Evolutionary conservation across 2,888 invertebrate genomes (phyloP), one percentile per base, ranked within the genome.

Genomic region (Drosophila incognita): DNA sequence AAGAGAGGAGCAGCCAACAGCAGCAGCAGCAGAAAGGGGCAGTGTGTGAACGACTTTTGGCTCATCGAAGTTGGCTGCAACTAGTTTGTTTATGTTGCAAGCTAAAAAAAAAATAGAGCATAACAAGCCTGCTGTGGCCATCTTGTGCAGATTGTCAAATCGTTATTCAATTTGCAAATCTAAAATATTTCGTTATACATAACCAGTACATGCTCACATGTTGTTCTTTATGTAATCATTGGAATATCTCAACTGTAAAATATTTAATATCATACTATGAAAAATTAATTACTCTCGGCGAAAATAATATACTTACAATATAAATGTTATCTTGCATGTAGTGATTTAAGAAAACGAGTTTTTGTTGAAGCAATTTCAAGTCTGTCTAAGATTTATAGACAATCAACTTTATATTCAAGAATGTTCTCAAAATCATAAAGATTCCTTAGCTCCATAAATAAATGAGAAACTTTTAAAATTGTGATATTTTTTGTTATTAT

Each of bases 31-130:
- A 13, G 49, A 18, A 6, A n/a, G 42, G n/a, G 24, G 24, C 38
- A 40, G 36, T 27, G 64, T 59, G 63, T 69, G 52, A 62, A 62
- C 62, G 58, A 27, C 61, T 21, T 58, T 58, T 51, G 42, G 49
- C 51, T 35, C 63, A 48, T 31, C 51, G 40, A 61, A 58, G 11
- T 58, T 13, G 54, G 56, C 29, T 56, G 27, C 68, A 71, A 66
- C 74, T 60, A 57, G 67, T 64, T 74, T 59, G 64, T 59, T 67
- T 46, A 74, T 42, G 51, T 49, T 61, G 4, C 42, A 31, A 15
- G 13, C 35, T 21, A 21, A 54, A 24, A 52, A 54, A 54, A 52
- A 52, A 54, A 52, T 48, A 60, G 52, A 69, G 69, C 63, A 65
- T 49, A 59, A 60, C 56, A 57, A 52, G 62, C 42, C 31, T 46